These are phyloP conservation scores for Ophion costatus DNA, from an alignment of 2,888 invertebrate genomes.

Conservation along the genomic window DNA sequence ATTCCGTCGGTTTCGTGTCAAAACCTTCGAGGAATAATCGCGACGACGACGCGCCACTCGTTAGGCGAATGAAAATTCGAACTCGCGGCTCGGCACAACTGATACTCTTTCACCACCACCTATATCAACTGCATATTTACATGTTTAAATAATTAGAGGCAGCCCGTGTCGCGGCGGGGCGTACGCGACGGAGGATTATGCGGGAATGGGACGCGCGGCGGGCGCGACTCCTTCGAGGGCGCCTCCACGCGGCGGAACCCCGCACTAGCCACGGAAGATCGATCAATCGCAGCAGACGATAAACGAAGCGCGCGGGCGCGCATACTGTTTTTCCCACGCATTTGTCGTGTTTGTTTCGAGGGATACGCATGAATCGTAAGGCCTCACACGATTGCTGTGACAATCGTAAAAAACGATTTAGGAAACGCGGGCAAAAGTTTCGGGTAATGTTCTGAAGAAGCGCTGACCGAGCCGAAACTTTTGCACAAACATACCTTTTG, in stretches of 20 bases:
- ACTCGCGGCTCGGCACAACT: constrained; percentile 70
- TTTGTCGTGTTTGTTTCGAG: background rate
- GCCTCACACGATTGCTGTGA: too few relatives aligned
- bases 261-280: constrained; percentile 72
- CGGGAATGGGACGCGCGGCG: constrained; percentile 17
- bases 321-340: background rate
- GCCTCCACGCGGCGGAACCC: constrained; percentile 68
- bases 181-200: constrained; percentile 76
- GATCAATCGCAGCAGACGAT: constrained; percentile 66
- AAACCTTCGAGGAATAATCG: background rate
- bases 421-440: too few relatives aligned
- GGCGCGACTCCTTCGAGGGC: constrained; percentile 66
- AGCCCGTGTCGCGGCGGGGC: constrained; percentile 64
- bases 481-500: too few relatives aligned
- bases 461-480: too few relatives aligned
- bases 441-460: too few relatives aligned
- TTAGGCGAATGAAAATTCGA: constrained; percentile 60
- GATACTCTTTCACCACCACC: constrained; percentile 59
- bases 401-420: too few relatives aligned
- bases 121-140: constrained; percentile 74
- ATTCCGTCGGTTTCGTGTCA: constrained; percentile 7
- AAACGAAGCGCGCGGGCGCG: background rate
- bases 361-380: too few relatives aligned
- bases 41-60: background rate
- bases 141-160: constrained; percentile 75